Evolutionary conservation across 2,888 invertebrate genomes (phyloP).

Genomic region (Cephus pulcher): DNA sequence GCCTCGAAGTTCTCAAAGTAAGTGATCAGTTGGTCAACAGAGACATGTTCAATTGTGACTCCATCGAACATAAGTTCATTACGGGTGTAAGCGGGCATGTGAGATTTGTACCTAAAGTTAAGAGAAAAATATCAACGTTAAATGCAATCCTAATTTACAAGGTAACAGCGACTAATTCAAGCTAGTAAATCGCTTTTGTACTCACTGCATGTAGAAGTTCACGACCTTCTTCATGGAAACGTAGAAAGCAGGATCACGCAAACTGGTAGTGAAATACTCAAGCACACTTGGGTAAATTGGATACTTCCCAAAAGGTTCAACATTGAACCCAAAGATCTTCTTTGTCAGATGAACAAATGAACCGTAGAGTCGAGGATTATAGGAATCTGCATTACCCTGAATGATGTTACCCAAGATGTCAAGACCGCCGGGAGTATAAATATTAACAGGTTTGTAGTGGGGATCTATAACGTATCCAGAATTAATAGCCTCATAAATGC

Average conservation of each 20-base stretch:
- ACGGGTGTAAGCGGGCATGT: conserved; percentile 71
- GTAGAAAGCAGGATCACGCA: conserved; percentile 76
- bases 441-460: conserved; percentile 21
- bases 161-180: too few relatives aligned
- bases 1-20: conserved; percentile 77
- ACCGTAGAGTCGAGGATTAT: conserved; percentile 28
- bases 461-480: conserved; percentile 35
- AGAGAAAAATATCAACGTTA: neutral
- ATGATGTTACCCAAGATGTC: conserved; percentile 34
- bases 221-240: conserved; percentile 72
- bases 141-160: neutral
- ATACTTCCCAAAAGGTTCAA: conserved; percentile 49
- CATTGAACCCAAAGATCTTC: conserved; percentile 49
- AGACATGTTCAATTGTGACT: conserved; percentile 73
- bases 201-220: conserved; percentile 67
- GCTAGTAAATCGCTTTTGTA: neutral
- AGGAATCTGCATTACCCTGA: conserved; percentile 28
- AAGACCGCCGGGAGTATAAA: conserved; percentile 34
- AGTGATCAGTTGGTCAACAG: conserved; percentile 76
- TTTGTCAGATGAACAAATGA: conserved; percentile 15
- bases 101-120: conserved; percentile 68
- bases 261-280: conserved; percentile 73
- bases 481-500: conserved; percentile 46
- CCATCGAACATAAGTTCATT: conserved; percentile 72
- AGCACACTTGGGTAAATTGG: conserved; percentile 70